These are phyloP conservation scores for Antheraea assamensis DNA, from an alignment of 2,888 invertebrate genomes.

Conservation along the genomic window DNA sequence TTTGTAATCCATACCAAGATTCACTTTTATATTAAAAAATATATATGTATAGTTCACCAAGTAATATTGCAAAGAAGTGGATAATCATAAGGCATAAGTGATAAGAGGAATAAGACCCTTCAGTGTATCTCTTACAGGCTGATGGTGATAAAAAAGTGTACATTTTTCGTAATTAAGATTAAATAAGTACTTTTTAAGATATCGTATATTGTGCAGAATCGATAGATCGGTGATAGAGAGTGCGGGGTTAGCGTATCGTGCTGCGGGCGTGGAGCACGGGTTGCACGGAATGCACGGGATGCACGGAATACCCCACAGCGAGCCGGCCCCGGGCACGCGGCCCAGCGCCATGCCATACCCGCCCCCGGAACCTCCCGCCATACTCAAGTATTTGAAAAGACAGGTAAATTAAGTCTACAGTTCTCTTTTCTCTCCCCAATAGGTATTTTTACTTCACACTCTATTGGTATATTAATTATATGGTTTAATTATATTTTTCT, in stretches of 20 bases:
- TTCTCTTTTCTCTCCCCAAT: neutral
- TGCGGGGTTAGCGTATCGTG: slow-evolving; percentile 68
- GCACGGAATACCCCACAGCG: slow-evolving; percentile 40
- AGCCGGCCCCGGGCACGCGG: slow-evolving; percentile 39
- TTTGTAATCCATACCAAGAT: too few species aligned
- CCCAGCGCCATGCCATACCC: slow-evolving; percentile 65
- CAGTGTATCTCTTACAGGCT: too few species aligned
- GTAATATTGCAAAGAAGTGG: too few species aligned
- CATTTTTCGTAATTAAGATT: too few species aligned
- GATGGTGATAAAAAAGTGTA: too few species aligned
- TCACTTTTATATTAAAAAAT: too few species aligned
- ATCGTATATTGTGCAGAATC: slow-evolving; percentile 47
- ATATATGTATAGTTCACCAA: too few species aligned
- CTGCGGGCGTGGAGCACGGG: slow-evolving; percentile 62
- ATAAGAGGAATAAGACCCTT: too few species aligned
- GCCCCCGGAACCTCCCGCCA: slow-evolving; percentile 64
- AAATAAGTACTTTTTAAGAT: neutral
- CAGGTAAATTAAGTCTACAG: slow-evolving; percentile 48
- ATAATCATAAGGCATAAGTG: too few species aligned
- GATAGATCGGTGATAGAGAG: slow-evolving; percentile 73
- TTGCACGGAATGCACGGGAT: slow-evolving; percentile 38
- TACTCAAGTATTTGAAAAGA: slow-evolving; percentile 71
- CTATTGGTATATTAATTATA: neutral
- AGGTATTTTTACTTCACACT: neutral
- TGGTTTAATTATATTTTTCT: neutral